Conservation (phyloP, 2,113 vertebrate genomes). For the Xenotilapia flavipinnis region DNA sequence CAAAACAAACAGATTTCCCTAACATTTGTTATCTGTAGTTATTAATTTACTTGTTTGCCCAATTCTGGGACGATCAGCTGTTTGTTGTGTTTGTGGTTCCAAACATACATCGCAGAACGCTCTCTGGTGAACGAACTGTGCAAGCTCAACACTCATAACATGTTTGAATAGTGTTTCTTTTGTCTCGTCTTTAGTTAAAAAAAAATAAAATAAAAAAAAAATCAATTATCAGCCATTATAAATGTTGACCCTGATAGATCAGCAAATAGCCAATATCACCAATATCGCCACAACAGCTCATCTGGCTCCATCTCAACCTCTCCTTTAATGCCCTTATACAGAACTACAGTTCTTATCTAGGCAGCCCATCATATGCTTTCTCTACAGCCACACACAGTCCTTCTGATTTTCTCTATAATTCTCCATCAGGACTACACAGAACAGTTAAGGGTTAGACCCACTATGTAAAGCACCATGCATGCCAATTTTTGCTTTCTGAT, state of each 20-base stretch:
- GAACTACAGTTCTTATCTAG: background rate
- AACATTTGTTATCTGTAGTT: background rate
- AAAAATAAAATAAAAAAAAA: background rate
- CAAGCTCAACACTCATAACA: background rate
- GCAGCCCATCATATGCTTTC: background rate
- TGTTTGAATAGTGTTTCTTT: background rate
- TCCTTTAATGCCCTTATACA: background rate
- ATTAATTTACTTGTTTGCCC: background rate
- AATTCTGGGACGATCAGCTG: background rate
- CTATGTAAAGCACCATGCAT: background rate
- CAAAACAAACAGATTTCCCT: background rate
- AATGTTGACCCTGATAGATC: background rate
- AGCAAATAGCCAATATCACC: background rate
- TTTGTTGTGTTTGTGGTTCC: background rate
- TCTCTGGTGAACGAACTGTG: background rate
- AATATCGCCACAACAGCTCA: background rate
- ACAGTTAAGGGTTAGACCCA: background rate
- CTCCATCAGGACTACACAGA: background rate
- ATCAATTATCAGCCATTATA: background rate
- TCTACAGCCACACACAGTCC: background rate
- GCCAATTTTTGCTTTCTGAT: background rate
- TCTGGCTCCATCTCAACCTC: background rate
- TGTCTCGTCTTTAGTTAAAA: background rate
- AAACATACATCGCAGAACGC: background rate
- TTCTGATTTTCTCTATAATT: background rate